Conservation (phyloP, 2,113 vertebrate species). For the Gracilinanus agilis region DNA sequence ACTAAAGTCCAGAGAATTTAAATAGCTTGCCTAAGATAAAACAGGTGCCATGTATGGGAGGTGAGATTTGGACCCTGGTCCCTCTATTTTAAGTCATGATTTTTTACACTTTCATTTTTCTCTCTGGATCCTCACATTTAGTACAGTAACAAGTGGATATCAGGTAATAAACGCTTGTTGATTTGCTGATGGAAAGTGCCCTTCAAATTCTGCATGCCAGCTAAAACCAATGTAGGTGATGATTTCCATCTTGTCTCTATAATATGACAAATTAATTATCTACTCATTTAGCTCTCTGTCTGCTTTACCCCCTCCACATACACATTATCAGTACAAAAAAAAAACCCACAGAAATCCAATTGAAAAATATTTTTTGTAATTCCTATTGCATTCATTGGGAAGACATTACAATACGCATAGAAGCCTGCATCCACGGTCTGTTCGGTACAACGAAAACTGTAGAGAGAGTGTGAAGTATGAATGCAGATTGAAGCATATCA, state of each 20-base stretch:
- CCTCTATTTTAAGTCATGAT: not conserved
- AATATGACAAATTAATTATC: not conserved
- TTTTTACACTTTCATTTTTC: not conserved
- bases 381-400: too few relatives aligned
- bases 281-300: not conserved
- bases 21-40: not conserved
- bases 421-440: too few relatives aligned
- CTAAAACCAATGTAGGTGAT: not conserved
- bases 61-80: not conserved
- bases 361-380: too few relatives aligned
- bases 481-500: too few relatives aligned
- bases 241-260: not conserved
- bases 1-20: not conserved
- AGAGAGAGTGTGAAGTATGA: too few relatives aligned
- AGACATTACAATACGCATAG: too few relatives aligned
- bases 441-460: too few relatives aligned
- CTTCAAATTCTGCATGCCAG: not conserved
- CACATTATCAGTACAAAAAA: not conserved
- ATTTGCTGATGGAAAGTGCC: not conserved
- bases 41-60: not conserved
- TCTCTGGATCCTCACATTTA: not conserved
- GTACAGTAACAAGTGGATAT: not conserved
- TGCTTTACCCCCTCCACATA: not conserved
- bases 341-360: not conserved
- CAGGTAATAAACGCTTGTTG: not conserved